Evolutionary conservation across 92 coral and sea anemone species (phyloP), one percentile per base, ranked within the genome.

Genomic region (Phenganax subtilis): DNA sequence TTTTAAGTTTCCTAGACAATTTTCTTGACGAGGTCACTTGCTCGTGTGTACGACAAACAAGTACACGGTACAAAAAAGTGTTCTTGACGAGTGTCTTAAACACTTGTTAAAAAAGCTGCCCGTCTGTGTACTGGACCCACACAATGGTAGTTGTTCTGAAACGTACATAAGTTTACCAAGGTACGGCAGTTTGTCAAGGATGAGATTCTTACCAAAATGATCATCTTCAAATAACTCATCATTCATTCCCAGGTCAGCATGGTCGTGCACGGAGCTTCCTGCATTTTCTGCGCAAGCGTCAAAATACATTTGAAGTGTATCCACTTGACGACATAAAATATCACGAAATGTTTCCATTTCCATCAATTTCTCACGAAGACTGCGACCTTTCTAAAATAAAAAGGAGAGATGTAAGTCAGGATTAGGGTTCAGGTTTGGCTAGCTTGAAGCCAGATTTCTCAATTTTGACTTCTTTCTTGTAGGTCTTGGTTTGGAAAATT

Each of bases 281-380:
- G 54, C 83, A 63, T 47, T 79, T 30, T 91, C 97, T 16, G 97
- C 88, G 87, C 99, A 96, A n/a, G 90, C 90, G 80, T 96, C 99
- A 87, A 96, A 96, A 84, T 92, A 96, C 29, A 88, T 62, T 80
- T 96, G 99, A 8, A 96, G 88, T 7, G 99, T 96, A 85, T 96
- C 99, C 56, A 96, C 90, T 81, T 96, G 99, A 59, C 93, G 96
- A 62, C 97, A 91, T 63, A 96, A 91, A 83, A 96, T 96, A 72
- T 96, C 99, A 65, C 92, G 82, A 55, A 96, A 96, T 12, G 99
- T 96, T 73, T 92, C 99, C 61, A 96, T 81, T 72, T 96, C 99
- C 92, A 96, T 87, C 69, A 96, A 80, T 83, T 96, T 96, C 67
- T 96, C 99, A 52, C 99, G 88, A 72, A 96, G 86, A 54, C 99